Percentiles rank a stretch among this genome's conserved stretches.
phyloP scores from a whole-genome alignment of 2,888 invertebrate genomes.

The Oscheius sp. region DNA sequence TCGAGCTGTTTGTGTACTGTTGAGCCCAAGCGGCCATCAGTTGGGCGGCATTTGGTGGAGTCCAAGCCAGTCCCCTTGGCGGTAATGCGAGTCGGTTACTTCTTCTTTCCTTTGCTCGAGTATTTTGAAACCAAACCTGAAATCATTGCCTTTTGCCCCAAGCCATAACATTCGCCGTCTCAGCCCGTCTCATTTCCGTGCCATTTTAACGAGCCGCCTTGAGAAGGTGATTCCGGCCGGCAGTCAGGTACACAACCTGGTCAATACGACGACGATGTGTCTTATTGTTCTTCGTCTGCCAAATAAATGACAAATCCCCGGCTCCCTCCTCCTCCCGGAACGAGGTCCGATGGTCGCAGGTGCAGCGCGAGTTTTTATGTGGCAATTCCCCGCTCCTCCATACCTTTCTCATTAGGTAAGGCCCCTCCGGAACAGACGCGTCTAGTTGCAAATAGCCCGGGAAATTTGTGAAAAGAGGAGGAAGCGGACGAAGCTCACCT shows the following conservation, averaged over 20 bases:
- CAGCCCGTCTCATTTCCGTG: slow-evolving; percentile 25
- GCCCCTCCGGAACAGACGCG: slow-evolving; percentile 8
- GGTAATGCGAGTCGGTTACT: slow-evolving; percentile 49
- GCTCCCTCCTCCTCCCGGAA: neutral
- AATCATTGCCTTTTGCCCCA: slow-evolving; percentile 34
- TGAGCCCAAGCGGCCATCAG: slow-evolving; percentile 62
- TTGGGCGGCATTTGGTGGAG: slow-evolving; percentile 44
- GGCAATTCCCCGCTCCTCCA: slow-evolving; percentile 34
- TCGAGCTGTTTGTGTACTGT: slow-evolving; percentile 33
- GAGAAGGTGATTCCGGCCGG: slow-evolving; percentile 24
- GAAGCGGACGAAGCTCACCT: slow-evolving; percentile 5
- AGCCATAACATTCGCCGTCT: slow-evolving; percentile 6
- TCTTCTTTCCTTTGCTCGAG: slow-evolving; percentile 80
- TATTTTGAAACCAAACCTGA: slow-evolving; percentile 97
- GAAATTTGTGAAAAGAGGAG: too few relatives aligned
- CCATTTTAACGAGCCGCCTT: slow-evolving; percentile 31
- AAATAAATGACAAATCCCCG: slow-evolving; percentile 12
- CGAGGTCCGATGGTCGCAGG: slow-evolving; percentile 30
- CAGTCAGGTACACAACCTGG: slow-evolving; percentile 17
- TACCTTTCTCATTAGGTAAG: slow-evolving; percentile 39
- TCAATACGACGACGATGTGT: neutral
- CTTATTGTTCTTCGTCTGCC: neutral
- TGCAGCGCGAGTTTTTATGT: slow-evolving; percentile 36
- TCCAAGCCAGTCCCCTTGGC: slow-evolving; percentile 36
- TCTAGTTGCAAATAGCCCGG: neutral